Base-by-base conservation (phyloP, 1,140 invertebrate species). In the Pseudomyrmex flavicornis region DNA sequence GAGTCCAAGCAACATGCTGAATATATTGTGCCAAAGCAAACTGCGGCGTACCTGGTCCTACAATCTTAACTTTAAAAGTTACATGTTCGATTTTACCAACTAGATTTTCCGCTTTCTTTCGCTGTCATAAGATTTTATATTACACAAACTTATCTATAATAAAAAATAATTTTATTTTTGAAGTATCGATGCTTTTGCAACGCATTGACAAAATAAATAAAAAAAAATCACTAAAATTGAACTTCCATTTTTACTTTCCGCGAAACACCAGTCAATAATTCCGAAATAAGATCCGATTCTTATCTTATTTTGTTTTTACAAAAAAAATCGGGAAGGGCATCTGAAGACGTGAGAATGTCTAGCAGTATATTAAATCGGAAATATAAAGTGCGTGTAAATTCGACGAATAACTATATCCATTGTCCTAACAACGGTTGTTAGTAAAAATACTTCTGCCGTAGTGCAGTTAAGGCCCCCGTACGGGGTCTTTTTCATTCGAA, bases 11-110 rank as follows among this genome's bases (percentile, higher is more conserved):
- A 50, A 5, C 26, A 70, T 17, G 79, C 52, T 65, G 35, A 70
- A 70, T 7, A 80, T 72, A 80, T 72, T 76, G 87, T 88, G 87
- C 87, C 87, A 88, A 88, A 88, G 52, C n/a, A 69, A 61, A 65
- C 12, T 59, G 4, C 35, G 26, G 72, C 70, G 82, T 76, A 70
- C 56, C 20, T 50, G 50, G 76, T 50, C 52, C 26, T 12, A 50
- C 17, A 46, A 61, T 63, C 56, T 10, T 13, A 62, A 63, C 17
- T 69, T 68, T 84, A 68, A 80, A 48, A 61, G 69, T 68, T 9
- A 69, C 48, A 80, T 20, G 17, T 79, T 84, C 56, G 82, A 69
- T 61, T 50, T 68, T 61, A 59, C 46, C 46, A 46, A 44, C 56
- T 79, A 10, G 4, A 58, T 83, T 69, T 17, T 50, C 22, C 74